phyloP scores from a whole-genome alignment of 2,113 vertebrate genomes.

The Chloebia gouldiae region DNA sequence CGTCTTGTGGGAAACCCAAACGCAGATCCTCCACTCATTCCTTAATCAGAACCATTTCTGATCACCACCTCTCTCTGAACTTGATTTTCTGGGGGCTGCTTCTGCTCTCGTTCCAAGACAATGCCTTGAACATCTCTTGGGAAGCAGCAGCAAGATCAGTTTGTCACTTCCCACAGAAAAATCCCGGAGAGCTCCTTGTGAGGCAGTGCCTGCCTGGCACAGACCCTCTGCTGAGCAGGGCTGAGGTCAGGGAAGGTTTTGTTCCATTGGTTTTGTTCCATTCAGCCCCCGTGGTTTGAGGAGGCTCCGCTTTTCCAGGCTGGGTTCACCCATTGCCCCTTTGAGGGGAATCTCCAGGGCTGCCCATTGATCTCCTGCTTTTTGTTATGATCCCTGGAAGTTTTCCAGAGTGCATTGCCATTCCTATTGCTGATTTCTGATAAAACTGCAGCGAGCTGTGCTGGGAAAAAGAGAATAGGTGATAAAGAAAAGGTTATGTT shows the following conservation, averaged over 20 bases:
- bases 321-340: not conserved
- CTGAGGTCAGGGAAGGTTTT: not conserved
- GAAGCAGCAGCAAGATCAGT: not conserved
- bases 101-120: not conserved
- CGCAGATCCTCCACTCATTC: not conserved
- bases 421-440: not conserved
- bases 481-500: conserved; percentile 48
- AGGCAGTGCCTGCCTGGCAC: not conserved
- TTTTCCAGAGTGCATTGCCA: not conserved
- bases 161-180: not conserved
- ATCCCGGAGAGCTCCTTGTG: not conserved
- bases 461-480: conserved; percentile 38
- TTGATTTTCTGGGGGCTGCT: not conserved
- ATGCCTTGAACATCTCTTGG: not conserved
- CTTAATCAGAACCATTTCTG: not conserved
- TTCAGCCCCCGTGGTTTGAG: not conserved
- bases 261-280: not conserved
- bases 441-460: not conserved
- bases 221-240: not conserved
- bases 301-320: not conserved
- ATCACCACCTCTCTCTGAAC: not conserved
- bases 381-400: not conserved
- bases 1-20: not conserved
- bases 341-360: not conserved
- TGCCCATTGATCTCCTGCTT: conserved; percentile 17